Evolutionary conservation across 2,888 invertebrate genomes (phyloP).

Genomic region (Caenorhabditis angaria): DNA sequence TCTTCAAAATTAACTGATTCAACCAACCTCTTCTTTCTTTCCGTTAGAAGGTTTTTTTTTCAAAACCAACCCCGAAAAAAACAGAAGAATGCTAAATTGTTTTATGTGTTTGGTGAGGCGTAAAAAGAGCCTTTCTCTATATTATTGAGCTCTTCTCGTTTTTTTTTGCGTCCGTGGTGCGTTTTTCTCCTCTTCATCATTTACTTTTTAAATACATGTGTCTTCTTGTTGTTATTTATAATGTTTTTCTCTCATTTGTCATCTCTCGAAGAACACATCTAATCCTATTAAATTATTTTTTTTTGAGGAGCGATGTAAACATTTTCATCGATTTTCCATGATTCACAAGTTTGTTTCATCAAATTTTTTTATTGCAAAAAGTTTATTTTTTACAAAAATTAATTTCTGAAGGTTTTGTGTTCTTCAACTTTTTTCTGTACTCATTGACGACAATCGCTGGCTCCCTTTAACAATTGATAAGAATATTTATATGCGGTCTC

Average conservation of each 20-base stretch:
- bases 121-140: slow-evolving; percentile 2
- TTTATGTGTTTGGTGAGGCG: slow-evolving; percentile 4
- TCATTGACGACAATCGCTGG: not conserved
- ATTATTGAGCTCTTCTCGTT: slow-evolving; percentile 2
- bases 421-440: too few relatives aligned
- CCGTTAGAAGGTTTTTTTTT: not conserved
- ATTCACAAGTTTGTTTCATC: too few relatives aligned
- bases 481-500: not conserved
- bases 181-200: not conserved
- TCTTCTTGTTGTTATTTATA: slow-evolving; percentile 4
- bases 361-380: not conserved
- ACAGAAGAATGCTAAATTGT: slow-evolving; percentile 4
- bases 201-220: slow-evolving; percentile 2
- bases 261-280: not conserved
- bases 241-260: slow-evolving; percentile 4
- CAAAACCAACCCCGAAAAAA: not conserved
- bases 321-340: not conserved
- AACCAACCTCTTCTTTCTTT: not conserved
- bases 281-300: not conserved
- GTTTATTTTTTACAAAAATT: not conserved
- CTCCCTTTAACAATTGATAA: not conserved
- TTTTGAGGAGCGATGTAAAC: not conserved
- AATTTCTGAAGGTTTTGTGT: too few relatives aligned
- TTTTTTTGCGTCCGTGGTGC: not conserved
- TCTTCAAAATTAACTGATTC: not conserved